phyloP scores from a whole-genome alignment of 1,140 invertebrate genomes.

The Megathymus violae region DNA sequence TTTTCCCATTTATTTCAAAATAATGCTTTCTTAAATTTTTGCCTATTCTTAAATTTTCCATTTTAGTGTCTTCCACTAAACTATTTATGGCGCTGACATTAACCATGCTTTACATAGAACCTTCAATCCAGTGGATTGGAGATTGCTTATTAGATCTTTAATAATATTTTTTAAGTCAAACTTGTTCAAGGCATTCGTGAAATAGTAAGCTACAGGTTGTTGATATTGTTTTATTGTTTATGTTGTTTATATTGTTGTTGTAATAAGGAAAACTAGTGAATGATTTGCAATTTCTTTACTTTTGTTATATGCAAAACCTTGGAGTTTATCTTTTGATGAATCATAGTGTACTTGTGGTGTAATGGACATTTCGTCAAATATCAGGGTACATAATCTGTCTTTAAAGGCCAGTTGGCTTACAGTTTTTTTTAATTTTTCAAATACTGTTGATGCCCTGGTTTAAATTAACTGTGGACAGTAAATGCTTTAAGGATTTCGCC shows the following conservation, averaged over 20 bases:
- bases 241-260: too few species aligned
- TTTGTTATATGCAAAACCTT: conserved; percentile 25
- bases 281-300: conserved; percentile 30
- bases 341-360: conserved; percentile 33
- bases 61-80: conserved; percentile 35
- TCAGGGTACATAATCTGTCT: conserved; percentile 35
- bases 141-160: conserved; percentile 14
- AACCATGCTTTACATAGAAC: too few species aligned
- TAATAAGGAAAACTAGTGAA: conserved; percentile 40
- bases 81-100: conserved; percentile 43
- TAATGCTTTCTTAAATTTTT: too few species aligned
- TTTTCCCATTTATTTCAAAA: conserved; percentile 28
- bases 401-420: conserved; percentile 1
- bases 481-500: too few species aligned
- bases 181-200: conserved; percentile 35
- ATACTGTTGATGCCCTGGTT: too few species aligned
- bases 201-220: conserved; percentile 41
- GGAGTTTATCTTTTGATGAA: conserved; percentile 21
- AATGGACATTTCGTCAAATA: conserved; percentile 43
- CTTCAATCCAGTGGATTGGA: conserved; percentile 30
- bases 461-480: too few species aligned
- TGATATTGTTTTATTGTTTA: conserved; percentile 41
- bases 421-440: conserved; percentile 37
- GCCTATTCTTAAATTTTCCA: too few species aligned
- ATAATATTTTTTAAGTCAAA: conserved; percentile 36